Conservation (phyloP, 2,797 vertebrate genomes). For the Malurus leucopterus region DNA sequence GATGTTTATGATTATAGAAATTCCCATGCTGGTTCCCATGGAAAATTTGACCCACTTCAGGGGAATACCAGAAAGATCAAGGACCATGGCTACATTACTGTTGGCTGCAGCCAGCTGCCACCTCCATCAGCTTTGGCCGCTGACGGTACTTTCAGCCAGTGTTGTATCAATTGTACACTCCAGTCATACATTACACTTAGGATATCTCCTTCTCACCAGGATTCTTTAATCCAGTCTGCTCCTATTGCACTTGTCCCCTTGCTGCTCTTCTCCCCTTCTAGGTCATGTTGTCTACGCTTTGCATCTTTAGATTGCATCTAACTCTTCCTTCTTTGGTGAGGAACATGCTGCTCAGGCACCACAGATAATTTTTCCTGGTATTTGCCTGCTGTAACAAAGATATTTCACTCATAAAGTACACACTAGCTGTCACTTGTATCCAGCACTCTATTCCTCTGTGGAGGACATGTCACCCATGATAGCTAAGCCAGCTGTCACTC, state of each 20-base stretch:
- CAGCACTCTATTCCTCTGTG: slow-evolving; percentile 51
- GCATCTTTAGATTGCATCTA: background rate
- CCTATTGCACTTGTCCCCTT: background rate
- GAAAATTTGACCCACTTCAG: background rate
- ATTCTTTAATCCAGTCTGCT: background rate
- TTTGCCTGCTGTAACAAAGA: slow-evolving; percentile 19
- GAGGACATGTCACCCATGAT: slow-evolving; percentile 57
- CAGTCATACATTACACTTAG: background rate
- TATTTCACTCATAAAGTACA: slow-evolving; percentile 55
- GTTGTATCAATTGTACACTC: background rate
- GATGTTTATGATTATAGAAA: background rate
- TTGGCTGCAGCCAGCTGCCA: background rate
- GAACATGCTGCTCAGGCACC: background rate
- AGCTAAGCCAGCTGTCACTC: slow-evolving; percentile 65
- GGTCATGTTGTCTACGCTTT: background rate
- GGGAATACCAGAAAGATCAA: background rate
- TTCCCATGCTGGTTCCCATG: accelerated
- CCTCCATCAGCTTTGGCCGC: background rate
- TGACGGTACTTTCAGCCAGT: background rate
- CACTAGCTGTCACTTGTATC: slow-evolving; percentile 55
- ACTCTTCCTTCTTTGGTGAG: slow-evolving; percentile 43
- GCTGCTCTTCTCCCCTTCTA: background rate
- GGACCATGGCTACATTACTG: background rate
- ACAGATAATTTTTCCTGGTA: slow-evolving; percentile 38
- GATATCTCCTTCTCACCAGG: background rate